phyloP scores from a whole-genome alignment of 2,113 vertebrate genomes.

The Megaleporinus macrocephalus region DNA sequence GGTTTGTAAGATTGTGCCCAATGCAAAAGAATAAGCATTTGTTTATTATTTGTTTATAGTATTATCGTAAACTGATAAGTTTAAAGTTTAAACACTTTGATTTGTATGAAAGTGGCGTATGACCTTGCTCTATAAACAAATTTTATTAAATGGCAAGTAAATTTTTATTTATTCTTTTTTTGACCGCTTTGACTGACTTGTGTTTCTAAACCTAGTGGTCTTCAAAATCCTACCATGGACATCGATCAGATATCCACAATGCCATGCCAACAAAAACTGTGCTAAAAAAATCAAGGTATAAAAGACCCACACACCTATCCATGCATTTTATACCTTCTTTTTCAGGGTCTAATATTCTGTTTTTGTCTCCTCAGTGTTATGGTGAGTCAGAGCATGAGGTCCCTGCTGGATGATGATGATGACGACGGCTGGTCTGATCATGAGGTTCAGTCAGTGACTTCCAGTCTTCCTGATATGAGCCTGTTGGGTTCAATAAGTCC shows the following conservation, averaged over 20 bases:
- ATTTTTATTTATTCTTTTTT: too few species aligned
- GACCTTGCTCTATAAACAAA: too few species aligned
- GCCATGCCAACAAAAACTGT: conserved; percentile 24
- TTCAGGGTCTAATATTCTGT: not conserved
- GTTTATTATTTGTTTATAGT: too few species aligned
- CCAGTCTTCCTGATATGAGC: conserved; percentile 56
- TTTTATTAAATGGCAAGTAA: too few species aligned
- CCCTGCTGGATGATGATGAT: conserved; percentile 44
- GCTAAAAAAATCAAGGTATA: conserved; percentile 53
- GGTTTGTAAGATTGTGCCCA: too few species aligned
- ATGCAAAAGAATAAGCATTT: too few species aligned
- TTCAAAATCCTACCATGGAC: conserved; percentile 44
- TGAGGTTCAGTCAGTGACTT: conserved; percentile 56
- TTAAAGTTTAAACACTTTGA: too few species aligned
- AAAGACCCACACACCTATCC: not conserved
- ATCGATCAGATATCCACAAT: conserved; percentile 25
- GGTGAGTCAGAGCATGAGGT: conserved; percentile 37
- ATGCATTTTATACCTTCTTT: not conserved
- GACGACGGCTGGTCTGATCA: conserved; percentile 53
- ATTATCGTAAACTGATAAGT: too few species aligned
- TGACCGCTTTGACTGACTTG: too few species aligned
- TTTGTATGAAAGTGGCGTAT: too few species aligned
- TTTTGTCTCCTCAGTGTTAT: conserved; percentile 13
- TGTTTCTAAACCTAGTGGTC: conserved; percentile 55
- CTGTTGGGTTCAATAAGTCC: conserved; percentile 41